phyloP scores from a whole-genome alignment of 2,888 invertebrate species.

The Allygus modestus region DNA sequence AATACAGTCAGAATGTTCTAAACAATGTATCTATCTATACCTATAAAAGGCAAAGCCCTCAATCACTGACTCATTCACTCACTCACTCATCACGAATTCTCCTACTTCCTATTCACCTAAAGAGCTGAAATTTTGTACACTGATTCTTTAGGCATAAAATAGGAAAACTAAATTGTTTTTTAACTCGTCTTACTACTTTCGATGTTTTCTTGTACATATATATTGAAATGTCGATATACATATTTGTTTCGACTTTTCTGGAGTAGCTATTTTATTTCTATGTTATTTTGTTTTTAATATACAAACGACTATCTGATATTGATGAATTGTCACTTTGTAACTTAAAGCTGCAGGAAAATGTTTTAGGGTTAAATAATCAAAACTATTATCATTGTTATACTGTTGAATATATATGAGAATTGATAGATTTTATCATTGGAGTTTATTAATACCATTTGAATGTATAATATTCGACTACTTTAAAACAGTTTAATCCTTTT shows the following conservation, averaged over 20 bases:
- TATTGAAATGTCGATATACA: background rate
- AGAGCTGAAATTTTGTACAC: too few species aligned
- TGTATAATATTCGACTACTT: background rate
- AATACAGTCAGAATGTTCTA: too few species aligned
- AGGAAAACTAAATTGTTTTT: too few species aligned
- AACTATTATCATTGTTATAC: conserved; percentile 1
- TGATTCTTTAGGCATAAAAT: too few species aligned
- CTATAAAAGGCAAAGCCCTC: too few species aligned
- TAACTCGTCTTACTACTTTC: conserved; percentile 5
- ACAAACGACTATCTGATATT: background rate
- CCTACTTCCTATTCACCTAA: too few species aligned
- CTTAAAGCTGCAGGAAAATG: background rate
- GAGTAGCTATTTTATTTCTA: background rate
- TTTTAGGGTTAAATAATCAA: background rate
- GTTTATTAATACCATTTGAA: conserved; percentile 5
- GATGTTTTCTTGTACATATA: conserved; percentile 31
- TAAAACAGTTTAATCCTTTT: background rate
- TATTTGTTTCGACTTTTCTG: background rate
- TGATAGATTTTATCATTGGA: conserved; percentile 7
- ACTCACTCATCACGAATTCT: too few species aligned
- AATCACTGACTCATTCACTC: too few species aligned
- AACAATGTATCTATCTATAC: too few species aligned
- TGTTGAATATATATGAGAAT: background rate
- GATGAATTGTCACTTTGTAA: background rate
- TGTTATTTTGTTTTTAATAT: conserved; percentile 3